These are phyloP conservation scores for Cataglyphis hispanica DNA, from an alignment of 1,140 invertebrate species.

Conservation along the genomic window DNA sequence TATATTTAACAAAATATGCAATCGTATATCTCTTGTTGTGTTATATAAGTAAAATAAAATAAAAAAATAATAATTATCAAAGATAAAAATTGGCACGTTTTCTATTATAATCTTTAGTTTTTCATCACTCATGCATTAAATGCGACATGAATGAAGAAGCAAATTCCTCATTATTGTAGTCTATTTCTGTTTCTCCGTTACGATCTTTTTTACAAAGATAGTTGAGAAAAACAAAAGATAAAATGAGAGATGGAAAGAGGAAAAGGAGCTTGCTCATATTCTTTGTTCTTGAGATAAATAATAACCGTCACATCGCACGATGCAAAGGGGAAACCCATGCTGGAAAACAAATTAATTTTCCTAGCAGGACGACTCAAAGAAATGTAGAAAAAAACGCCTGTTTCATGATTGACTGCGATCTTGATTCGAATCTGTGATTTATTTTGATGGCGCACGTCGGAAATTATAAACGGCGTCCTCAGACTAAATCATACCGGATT, in stretches of 20 bases:
- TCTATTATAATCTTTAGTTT: slow-evolving; percentile 66
- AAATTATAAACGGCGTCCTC: slow-evolving; percentile 52
- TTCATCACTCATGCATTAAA: slow-evolving; percentile 51
- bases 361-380: slow-evolving; percentile 39
- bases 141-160: slow-evolving; percentile 63
- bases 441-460: slow-evolving; percentile 51
- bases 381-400: slow-evolving; percentile 49
- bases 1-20: slow-evolving; percentile 8
- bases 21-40: not conserved
- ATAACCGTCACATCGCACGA: slow-evolving; percentile 74
- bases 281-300: slow-evolving; percentile 78
- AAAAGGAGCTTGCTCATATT: slow-evolving; percentile 65
- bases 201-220: slow-evolving; percentile 46
- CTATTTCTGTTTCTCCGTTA: slow-evolving; percentile 63
- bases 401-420: slow-evolving; percentile 49
- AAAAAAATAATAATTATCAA: slow-evolving; percentile 51
- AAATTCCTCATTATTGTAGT: slow-evolving; percentile 73
- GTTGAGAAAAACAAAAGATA: slow-evolving; percentile 32
- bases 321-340: slow-evolving; percentile 39
- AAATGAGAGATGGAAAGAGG: slow-evolving; percentile 20
- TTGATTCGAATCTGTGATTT: slow-evolving; percentile 58
- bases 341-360: slow-evolving; percentile 37
- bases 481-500: slow-evolving; percentile 39
- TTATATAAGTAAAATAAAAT: slow-evolving; percentile 45
- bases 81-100: slow-evolving; percentile 23